phyloP scores from a whole-genome alignment of 2,888 invertebrate species.

The Pherbina coryleti region DNA sequence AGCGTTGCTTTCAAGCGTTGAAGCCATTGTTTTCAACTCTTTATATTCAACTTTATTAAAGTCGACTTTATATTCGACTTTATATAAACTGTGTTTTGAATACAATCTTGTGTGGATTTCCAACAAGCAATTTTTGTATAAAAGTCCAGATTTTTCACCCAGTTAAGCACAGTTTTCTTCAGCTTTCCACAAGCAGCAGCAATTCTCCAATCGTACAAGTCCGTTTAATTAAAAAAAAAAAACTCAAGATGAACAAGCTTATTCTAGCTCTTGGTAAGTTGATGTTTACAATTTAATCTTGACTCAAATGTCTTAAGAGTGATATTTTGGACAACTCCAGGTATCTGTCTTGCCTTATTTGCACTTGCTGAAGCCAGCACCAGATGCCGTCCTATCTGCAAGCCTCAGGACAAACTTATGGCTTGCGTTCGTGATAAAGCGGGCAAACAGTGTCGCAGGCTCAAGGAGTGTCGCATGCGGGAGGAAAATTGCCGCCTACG shows the following conservation, averaged over 20 bases:
- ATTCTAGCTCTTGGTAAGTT: conserved; percentile 41
- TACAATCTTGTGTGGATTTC: neutral
- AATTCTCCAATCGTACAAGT: neutral
- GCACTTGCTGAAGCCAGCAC: conserved; percentile 29
- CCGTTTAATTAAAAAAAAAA: neutral
- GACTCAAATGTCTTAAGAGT: neutral
- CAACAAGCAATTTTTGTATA: conserved; percentile 1
- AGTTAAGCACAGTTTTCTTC: neutral
- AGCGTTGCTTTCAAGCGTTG: too few species aligned
- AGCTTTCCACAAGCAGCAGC: neutral
- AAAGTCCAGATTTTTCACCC: neutral
- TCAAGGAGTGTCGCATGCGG: conserved; percentile 51
- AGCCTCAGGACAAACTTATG: conserved; percentile 19
- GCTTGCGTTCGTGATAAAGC: conserved; percentile 50
- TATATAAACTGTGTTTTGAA: neutral
- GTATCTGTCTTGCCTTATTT: conserved; percentile 22
- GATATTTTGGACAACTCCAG: neutral
- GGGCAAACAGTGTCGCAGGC: conserved; percentile 49
- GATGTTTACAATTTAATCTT: neutral
- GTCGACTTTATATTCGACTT: too few species aligned
- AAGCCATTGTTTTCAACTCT: too few species aligned
- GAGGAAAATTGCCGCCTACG: conserved; percentile 54
- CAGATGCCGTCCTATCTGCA: conserved; percentile 37
- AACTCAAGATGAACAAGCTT: conserved; percentile 38
- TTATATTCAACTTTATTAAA: too few species aligned